Evolutionary conservation across 1,140 invertebrate species (phyloP).

Genomic region (Semibalanus balanoides): DNA sequence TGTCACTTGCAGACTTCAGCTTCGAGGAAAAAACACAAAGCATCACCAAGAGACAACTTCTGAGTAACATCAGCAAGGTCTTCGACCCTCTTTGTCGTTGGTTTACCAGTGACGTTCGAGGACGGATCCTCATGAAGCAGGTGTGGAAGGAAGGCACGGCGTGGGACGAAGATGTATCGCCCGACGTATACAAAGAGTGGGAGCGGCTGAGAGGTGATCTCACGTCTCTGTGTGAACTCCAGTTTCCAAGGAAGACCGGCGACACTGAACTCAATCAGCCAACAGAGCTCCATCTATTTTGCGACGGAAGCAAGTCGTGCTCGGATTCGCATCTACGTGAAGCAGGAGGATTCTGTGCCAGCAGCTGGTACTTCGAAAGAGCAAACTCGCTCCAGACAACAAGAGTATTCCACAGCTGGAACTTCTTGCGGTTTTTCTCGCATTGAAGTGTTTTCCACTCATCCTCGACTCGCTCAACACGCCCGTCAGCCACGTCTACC

Average conservation of each 20-base stretch:
- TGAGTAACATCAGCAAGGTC: not conserved
- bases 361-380: no score
- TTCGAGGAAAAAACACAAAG: not conserved
- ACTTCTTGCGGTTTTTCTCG: not conserved
- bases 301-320: not conserved
- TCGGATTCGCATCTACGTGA: not conserved
- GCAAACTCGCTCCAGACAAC: not conserved
- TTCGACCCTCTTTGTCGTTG: not conserved
- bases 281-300: not conserved
- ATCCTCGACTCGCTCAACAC: not conserved
- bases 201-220: not conserved
- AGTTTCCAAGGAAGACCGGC: not conserved
- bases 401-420: not conserved
- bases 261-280: not conserved
- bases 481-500: not conserved
- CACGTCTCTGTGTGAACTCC: not conserved
- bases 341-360: not conserved
- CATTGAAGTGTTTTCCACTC: not conserved
- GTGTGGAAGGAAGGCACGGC: not conserved
- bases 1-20: not conserved
- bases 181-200: not conserved
- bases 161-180: not conserved
- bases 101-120: not conserved
- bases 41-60: not conserved
- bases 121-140: not conserved